Evolutionary conservation across 2,113 vertebrate genomes (phyloP), one percentile per base, ranked within the genome.

Genomic region (Malurus cyaneus): DNA sequence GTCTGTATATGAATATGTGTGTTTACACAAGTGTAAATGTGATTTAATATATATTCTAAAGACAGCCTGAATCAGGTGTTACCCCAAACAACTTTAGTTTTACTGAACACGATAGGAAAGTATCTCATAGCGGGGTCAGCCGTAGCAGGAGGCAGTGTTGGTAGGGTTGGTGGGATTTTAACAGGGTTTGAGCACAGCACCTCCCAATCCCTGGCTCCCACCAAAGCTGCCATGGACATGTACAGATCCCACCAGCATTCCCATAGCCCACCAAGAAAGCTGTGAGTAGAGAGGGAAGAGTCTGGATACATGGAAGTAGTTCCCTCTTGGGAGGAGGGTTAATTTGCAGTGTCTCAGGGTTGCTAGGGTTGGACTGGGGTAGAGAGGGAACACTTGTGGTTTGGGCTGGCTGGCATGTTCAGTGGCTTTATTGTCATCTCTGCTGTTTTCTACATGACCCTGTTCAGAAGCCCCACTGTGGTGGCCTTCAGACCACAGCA

Each of bases 21-120:
- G 52, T 32, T 72, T n/a, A 25, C 0, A 0, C 8, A 46, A 34
- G 17, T 8, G 11, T 15, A 12, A 11, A 7, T 74, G 7, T 28
- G n/a, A 26, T 69, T 81, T 31, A 53, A 73, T 53, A 26, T 13
- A 2, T n/a, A 47, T 42, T 86, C 73, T 62, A 25, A 59, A 59
- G 46, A 23, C 46, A 76, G 24, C 46, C 24, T 24, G 20, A 61
- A 61, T 34, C 41, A 44, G 21, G 5, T 46, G 29, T 70, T 44
- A 49, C 13, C 28, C 32, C 61, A 70, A 64, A 18, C 24, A 54
- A 32, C 2, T 0, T 11, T n/a, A 49, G 17, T 47, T 69, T 56
- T 67, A 52, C 6, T 61, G 9, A 14, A 44, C 7, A 13, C 6
- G 28, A 11, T 12, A 65, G 56, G 31, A 76, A 54, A 18, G 10